phyloP scores from a whole-genome alignment of 2,888 invertebrate genomes.

The Erebia epiphron region DNA sequence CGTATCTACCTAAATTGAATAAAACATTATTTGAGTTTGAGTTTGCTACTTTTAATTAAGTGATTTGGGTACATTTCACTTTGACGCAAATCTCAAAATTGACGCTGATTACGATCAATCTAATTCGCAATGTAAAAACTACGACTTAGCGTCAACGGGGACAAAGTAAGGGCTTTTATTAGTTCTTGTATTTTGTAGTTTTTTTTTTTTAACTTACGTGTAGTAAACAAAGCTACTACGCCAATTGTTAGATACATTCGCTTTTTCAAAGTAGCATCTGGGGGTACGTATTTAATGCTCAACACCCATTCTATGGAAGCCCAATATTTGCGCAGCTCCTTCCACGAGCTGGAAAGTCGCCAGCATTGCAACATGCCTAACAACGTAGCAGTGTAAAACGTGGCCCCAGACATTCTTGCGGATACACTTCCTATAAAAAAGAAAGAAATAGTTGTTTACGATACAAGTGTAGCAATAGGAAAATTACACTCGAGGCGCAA shows the following conservation, averaged over 20 bases:
- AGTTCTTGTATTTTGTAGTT: no score
- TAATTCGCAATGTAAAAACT: no score
- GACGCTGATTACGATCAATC: no score
- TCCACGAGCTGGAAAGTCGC: conserved; percentile 53
- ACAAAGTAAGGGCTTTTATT: neutral
- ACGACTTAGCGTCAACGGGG: no score
- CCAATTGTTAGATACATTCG: conserved; percentile 48
- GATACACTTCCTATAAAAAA: conserved; percentile 59
- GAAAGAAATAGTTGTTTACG: neutral
- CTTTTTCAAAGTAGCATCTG: conserved; percentile 50
- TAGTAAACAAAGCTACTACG: conserved; percentile 47
- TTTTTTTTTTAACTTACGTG: conserved; percentile 40
- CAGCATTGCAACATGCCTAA: conserved; percentile 56
- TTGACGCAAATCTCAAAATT: no score
- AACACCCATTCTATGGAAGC: conserved; percentile 50
- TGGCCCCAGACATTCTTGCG: conserved; percentile 62
- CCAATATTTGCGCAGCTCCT: conserved; percentile 50
- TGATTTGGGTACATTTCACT: no score
- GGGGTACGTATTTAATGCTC: conserved; percentile 47
- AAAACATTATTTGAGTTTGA: no score
- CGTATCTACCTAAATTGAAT: no score
- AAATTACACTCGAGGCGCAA: no score
- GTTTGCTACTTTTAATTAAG: no score
- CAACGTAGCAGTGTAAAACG: conserved; percentile 62
- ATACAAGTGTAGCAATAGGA: no score